Conservation (phyloP, 2,113 vertebrate species). For the Perognathus longimembris region DNA sequence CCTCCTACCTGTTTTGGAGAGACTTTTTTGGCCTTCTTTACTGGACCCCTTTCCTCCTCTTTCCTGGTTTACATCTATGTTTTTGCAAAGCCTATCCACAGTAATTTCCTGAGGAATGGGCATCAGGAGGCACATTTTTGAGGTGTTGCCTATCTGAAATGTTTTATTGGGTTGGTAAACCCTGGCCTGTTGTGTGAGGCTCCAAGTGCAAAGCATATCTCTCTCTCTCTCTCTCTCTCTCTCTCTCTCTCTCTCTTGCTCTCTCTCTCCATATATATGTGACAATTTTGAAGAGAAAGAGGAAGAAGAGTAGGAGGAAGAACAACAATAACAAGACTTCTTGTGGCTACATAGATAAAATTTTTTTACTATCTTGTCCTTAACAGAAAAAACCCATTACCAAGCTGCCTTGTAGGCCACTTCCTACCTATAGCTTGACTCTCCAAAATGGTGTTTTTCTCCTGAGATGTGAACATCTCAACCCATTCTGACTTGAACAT, state of each 20-base stretch:
- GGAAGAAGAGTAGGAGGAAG: too few relatives aligned
- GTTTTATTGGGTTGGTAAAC: not conserved
- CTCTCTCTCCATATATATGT: too few relatives aligned
- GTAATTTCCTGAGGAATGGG: not conserved
- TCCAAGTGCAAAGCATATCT: not conserved
- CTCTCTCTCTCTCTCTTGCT: too few relatives aligned
- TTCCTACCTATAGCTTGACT: not conserved
- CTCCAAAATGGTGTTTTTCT: not conserved
- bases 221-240: too few relatives aligned
- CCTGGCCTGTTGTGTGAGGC: not conserved
- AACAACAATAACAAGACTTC: not conserved
- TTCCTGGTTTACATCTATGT: not conserved
- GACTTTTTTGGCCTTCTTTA: not conserved
- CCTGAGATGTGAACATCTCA: not conserved
- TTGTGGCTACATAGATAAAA: not conserved
- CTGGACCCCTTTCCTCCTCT: not conserved
- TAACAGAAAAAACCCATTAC: not conserved
- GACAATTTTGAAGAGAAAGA: not conserved
- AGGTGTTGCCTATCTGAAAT: not conserved
- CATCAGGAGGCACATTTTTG: not conserved
- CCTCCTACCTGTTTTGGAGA: not conserved
- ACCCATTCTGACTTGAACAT: not conserved
- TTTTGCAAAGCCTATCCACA: not conserved
- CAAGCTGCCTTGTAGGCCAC: not conserved
- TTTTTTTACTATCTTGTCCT: not conserved